Evolutionary conservation across 2,797 vertebrate genomes (phyloP), one percentile per base, ranked within the genome.

Genomic region (Gastrophryne carolinensis): DNA sequence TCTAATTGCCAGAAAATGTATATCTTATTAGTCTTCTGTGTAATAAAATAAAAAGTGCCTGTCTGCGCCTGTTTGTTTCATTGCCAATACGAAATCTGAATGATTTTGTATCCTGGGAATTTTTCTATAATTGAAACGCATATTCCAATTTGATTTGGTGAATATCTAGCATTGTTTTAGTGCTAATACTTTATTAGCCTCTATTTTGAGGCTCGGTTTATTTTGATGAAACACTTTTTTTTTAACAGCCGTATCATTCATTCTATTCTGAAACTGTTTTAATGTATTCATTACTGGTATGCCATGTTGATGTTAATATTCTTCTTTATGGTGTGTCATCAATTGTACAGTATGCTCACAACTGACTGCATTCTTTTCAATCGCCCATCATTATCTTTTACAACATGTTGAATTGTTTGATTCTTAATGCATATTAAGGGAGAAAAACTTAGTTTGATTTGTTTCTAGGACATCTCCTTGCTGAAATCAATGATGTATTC

Each of bases 61-160:
- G 7, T 24, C 5, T 61, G 12, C 27, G 29, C 30, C 27, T 30
- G 23, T 57, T 21, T 44, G 26, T 41, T 37, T 30, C 57, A 63
- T 53, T 19, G 27, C n/a, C 29, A 57, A 41, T 73, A 53, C 53
- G 49, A 32, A 37, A 64, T 64, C 41, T 73, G 61, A 39, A 65
- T 53, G 52, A 73, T 65, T 49, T 73, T 54, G 41, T 73, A 54
- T 54, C 71, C 60, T 13, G 49, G 30, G 57, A 52, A 63, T 63
- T 54, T 44, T 73, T 21, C 32, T 56, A 57, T 56, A 73, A 73
- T 64, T 30, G 70, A 56, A 57, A 62, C 60, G 56, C 24, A 65
- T 63, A 73, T 73, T 73, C 61, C 17, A 21, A 26, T 73, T 54
- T 65, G 71, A 73, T 73, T 64, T 65, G 49, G 49, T 64, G 71